Percentiles rank a stretch among this genome's conserved stretches.
Evolutionary conservation across 2,113 vertebrate species (phyloP).

Genomic region (Panthera leo): DNA sequence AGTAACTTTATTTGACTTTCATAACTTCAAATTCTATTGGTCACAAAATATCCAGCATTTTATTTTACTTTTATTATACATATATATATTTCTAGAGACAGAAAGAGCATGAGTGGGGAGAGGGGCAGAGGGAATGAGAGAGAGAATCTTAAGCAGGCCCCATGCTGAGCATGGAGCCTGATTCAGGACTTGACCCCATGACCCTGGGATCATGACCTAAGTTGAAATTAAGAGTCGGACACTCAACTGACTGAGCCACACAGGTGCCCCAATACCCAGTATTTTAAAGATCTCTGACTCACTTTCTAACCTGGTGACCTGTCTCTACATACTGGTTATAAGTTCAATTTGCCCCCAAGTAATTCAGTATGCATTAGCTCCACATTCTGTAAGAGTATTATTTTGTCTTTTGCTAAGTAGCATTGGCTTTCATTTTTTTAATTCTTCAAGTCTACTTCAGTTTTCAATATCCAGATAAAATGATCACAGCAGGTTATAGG

Average conservation of each 20-base stretch:
- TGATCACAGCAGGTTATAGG: background rate
- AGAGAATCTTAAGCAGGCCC: too few species aligned
- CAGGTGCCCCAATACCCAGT: background rate
- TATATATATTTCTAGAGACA: too few species aligned
- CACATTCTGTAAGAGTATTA: background rate
- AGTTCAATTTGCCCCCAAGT: constrained; percentile 51
- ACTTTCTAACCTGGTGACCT: constrained; percentile 22
- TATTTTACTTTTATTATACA: too few species aligned
- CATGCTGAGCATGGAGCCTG: too few species aligned
- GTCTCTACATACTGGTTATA: background rate
- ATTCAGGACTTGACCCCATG: too few species aligned
- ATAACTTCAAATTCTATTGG: constrained; percentile 56
- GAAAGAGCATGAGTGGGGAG: too few species aligned
- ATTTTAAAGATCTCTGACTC: constrained; percentile 27
- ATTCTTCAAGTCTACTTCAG: constrained; percentile 44
- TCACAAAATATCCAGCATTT: constrained; percentile 43
- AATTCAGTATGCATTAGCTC: constrained; percentile 23
- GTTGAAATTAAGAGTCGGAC: too few species aligned
- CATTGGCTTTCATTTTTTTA: constrained; percentile 48
- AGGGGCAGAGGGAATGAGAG: too few species aligned
- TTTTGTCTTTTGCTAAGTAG: constrained; percentile 30
- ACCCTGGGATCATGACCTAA: too few species aligned
- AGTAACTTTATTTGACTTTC: constrained; percentile 73
- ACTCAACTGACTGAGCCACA: too few species aligned
- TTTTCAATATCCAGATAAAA: constrained; percentile 54